phyloP scores from a whole-genome alignment of 1,140 invertebrate species.

The Telenomus remus region DNA sequence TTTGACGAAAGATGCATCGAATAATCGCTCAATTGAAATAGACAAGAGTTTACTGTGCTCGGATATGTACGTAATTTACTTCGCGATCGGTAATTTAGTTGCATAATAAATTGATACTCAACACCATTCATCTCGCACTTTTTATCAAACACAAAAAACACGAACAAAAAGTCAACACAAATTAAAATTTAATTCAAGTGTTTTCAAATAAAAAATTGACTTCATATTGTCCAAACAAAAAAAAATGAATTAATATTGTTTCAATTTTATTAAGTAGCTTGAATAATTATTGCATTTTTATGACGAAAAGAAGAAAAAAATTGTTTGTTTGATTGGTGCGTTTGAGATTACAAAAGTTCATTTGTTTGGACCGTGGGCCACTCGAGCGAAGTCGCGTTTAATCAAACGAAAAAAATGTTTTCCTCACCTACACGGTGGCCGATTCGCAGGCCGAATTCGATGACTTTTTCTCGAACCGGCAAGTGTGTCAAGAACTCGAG shows the following conservation, averaged over 20 bases:
- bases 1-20: slow-evolving; percentile 29
- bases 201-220: too few species aligned
- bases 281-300: too few species aligned
- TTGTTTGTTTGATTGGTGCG: slow-evolving; percentile 21
- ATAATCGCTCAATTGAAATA: slow-evolving; percentile 38
- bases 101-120: slow-evolving; percentile 38
- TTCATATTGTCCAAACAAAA: too few species aligned
- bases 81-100: slow-evolving; percentile 40
- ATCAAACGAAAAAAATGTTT: slow-evolving; percentile 24
- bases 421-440: slow-evolving; percentile 11
- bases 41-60: slow-evolving; percentile 42
- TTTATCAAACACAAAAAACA: too few species aligned
- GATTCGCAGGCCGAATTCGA: slow-evolving; percentile 18
- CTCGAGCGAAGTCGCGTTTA: neutral
- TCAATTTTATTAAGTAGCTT: too few species aligned
- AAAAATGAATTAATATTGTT: too few species aligned
- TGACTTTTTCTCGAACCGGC: slow-evolving; percentile 6
- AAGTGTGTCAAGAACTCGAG: slow-evolving; percentile 19
- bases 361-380: slow-evolving; percentile 7
- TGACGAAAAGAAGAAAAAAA: too few species aligned
- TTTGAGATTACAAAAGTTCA: slow-evolving; percentile 22
- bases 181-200: too few species aligned
- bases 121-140: slow-evolving; percentile 25
- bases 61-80: slow-evolving; percentile 33
- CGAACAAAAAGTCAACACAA: neutral